These are phyloP conservation scores for Stigmatopora nigra DNA, from an alignment of 2,113 vertebrate genomes.

Conservation along the genomic window DNA sequence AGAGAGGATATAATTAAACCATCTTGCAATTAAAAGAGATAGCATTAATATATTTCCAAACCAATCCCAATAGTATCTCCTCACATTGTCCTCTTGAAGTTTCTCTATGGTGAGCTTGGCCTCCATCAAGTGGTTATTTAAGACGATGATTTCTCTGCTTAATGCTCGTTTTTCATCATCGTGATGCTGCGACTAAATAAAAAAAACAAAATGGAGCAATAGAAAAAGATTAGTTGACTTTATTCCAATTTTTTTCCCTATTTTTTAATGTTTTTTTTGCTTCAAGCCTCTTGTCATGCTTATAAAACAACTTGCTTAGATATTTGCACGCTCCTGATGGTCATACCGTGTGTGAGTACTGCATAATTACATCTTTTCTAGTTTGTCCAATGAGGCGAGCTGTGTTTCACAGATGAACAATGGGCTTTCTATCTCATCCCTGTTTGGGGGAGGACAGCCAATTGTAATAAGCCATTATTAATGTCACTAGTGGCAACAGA, in stretches of 20 bases:
- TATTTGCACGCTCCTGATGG: conserved; percentile 38
- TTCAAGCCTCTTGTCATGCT: conserved; percentile 4
- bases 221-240: neutral
- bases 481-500: conserved; percentile 50
- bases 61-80: conserved; percentile 34
- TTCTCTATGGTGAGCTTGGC: conserved; percentile 97
- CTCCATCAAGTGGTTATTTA: conserved; percentile 96
- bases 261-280: too few relatives aligned
- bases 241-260: too few relatives aligned
- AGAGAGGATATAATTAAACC: neutral
- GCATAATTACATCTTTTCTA: conserved; percentile 57
- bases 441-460: conserved; percentile 56
- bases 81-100: conserved; percentile 92
- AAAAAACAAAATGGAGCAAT: neutral
- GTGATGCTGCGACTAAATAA: conserved; percentile 82
- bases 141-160: conserved; percentile 92
- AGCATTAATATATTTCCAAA: neutral
- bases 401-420: conserved; percentile 46
- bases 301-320: conserved; percentile 27
- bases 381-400: conserved; percentile 52
- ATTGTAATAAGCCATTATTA: conserved; percentile 64
- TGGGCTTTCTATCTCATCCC: conserved; percentile 46
- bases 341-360: conserved; percentile 25
- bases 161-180: conserved; percentile 94
- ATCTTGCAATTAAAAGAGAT: neutral